Evolutionary conservation across 2,888 invertebrate species (phyloP), one percentile per base, ranked within the genome.

Genomic region (Acleris cristana): DNA sequence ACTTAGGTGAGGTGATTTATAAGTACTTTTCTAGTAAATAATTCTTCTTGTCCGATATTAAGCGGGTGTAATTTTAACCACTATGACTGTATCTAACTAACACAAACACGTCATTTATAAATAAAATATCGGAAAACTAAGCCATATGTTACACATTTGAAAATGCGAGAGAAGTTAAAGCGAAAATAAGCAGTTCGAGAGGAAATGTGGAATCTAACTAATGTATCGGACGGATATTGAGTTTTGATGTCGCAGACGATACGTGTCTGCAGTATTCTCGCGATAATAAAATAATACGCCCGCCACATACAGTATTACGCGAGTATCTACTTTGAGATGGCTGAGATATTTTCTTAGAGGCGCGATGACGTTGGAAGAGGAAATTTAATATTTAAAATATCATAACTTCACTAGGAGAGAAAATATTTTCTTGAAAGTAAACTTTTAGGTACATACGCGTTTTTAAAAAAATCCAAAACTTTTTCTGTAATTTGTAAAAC

Each of bases 181-280:
- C 52, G 52, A 56, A 21, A 66, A 61, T 66, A 51, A 55, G 44
- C 16, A 58, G 76, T 74, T 69, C 56, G 73, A 76, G 76, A 82
- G 85, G 84, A 87, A 86, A 87, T 86, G 82, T 84, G 81, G 85
- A 87, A 87, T 87, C 84, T 84, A 86, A 84, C 83, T 85, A 86
- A 86, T 85, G 83, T 85, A 85, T 84, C 77, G 81, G 79, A 83
- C 81, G 84, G 82, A 88, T 87, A 89, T 90, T 85, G 89, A 86
- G 86, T 87, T 89, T 86, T 88, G 85, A 90, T 88, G 85, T 87
- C 87, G 81, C 83, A 81, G 76, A 83, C 78, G 83, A 85, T 82
- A 83, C 83, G 84, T 84, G 83, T 81, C 82, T 85, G 76, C 74
- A 79, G 79, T 79, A 84, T 84, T 85, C 83, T 82, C 80, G 77